Evolutionary conservation across 2,888 invertebrate genomes (phyloP).

Genomic region (Epiblema foenella): DNA sequence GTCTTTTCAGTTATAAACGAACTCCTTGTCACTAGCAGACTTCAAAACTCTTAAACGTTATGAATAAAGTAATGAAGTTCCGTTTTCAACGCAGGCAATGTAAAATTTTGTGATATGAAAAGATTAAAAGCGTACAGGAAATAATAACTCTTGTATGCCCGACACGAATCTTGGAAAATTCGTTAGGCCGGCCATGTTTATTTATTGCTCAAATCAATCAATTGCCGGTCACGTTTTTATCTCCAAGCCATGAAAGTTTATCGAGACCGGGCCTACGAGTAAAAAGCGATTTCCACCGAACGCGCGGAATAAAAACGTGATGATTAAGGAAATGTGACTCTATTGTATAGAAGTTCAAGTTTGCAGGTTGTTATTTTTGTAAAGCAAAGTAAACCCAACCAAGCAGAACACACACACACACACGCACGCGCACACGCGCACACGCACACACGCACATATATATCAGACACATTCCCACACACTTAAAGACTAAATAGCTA

Average conservation of each 20-base stretch:
- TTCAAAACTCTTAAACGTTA: conserved; percentile 15
- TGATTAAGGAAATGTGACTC: conserved; percentile 6
- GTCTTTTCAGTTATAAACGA: background rate
- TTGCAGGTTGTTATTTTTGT: background rate
- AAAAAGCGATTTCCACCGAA: conserved; percentile 9
- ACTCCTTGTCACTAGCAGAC: conserved; percentile 23
- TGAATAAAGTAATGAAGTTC: conserved; percentile 11
- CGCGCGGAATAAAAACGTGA: conserved; percentile 11
- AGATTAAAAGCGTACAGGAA: background rate
- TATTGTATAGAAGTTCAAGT: conserved; percentile 13
- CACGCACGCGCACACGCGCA: too few relatives aligned
- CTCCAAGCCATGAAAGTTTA: conserved; percentile 39
- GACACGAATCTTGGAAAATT: conserved; percentile 15
- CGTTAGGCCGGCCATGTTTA: conserved; percentile 21
- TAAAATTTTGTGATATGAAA: conserved; percentile 17
- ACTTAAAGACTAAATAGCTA: too few relatives aligned
- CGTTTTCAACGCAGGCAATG: background rate
- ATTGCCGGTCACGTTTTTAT: conserved; percentile 39
- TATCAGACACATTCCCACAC: too few relatives aligned
- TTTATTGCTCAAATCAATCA: conserved; percentile 42
- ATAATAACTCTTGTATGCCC: conserved; percentile 20
- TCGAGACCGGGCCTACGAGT: conserved; percentile 22
- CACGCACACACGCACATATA: too few relatives aligned
- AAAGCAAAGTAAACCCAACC: too few relatives aligned
- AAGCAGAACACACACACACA: too few relatives aligned